These are phyloP conservation scores for Cheilinus undulatus DNA, from an alignment of 2,113 vertebrate species.

Conservation along the genomic window DNA sequence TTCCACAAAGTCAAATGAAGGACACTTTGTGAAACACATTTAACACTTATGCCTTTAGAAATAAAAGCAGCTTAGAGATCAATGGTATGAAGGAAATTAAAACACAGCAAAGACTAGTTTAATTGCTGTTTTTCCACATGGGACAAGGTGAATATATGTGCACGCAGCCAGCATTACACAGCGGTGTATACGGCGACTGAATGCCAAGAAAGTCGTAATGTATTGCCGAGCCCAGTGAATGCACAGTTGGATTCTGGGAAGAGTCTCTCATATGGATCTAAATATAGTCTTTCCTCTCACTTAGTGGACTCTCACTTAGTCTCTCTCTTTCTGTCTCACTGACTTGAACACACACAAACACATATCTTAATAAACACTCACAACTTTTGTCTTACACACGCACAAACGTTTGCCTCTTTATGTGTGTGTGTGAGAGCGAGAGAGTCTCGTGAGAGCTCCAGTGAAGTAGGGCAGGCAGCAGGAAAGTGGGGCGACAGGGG, in stretches of 20 bases:
- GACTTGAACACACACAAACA: constrained; percentile 38
- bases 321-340: constrained; percentile 62
- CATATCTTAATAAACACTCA: constrained; percentile 54
- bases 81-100: background rate
- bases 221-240: constrained; percentile 51
- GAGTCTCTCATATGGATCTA: constrained; percentile 65
- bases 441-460: constrained; percentile 65
- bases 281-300: constrained; percentile 68
- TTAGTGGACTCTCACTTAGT: constrained; percentile 58
- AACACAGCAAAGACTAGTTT: background rate
- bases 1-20: constrained; percentile 39
- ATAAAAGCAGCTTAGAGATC: constrained; percentile 6
- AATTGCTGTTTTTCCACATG: background rate
- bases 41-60: constrained; percentile 3
- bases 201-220: constrained; percentile 44
- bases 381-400: constrained; percentile 58
- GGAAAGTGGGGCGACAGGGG: constrained; percentile 78
- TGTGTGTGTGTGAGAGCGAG: constrained; percentile 14
- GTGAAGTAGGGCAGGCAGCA: constrained; percentile 78
- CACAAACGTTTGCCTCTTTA: constrained; percentile 38
- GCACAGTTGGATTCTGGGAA: constrained; percentile 67
- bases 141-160: background rate
- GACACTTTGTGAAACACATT: constrained; percentile 10
- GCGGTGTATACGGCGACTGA: constrained; percentile 1
- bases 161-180: background rate